These are phyloP conservation scores for Barypeithes pellucidus DNA, from an alignment of 2,888 invertebrate genomes.

Conservation along the genomic window DNA sequence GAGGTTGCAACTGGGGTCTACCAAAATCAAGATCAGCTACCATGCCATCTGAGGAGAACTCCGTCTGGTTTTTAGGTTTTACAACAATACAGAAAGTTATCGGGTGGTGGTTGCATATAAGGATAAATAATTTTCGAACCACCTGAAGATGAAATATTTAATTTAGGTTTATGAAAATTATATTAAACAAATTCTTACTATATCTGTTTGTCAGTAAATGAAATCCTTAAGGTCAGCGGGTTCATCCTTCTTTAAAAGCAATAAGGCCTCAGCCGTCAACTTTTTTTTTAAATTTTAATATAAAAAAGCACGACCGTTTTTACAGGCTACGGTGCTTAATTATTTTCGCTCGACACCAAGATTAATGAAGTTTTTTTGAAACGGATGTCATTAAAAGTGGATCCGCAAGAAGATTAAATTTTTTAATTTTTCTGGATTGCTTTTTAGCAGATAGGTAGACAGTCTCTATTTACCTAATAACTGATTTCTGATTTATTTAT, in stretches of 20 bases:
- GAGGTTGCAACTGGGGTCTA: no score
- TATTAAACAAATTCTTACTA: no score
- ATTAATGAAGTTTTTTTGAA: slow-evolving; percentile 22
- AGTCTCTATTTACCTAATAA: neutral
- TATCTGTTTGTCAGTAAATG: no score
- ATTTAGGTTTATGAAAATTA: no score
- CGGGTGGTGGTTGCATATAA: no score
- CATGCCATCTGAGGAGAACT: no score
- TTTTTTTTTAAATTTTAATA: neutral
- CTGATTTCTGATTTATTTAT: neutral
- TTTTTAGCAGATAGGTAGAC: neutral
- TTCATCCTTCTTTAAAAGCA: neutral
- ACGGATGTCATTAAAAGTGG: slow-evolving; percentile 24
- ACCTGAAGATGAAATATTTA: no score
- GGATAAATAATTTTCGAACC: no score
- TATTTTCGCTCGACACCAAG: slow-evolving; percentile 22
- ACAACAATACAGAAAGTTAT: no score
- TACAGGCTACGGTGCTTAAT: neutral
- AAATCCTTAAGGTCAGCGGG: no score
- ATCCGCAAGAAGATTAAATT: slow-evolving; percentile 15
- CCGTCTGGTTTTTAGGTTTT: no score
- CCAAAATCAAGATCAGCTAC: no score
- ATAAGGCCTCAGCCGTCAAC: neutral
- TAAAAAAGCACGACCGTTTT: slow-evolving; percentile 4
- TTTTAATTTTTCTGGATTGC: slow-evolving; percentile 23